A percentile compares a stretch with the other conserved stretches of the same genome.
Evolutionary conservation across 2,797 vertebrate species (phyloP).

Genomic region (Clangula hyemalis): DNA sequence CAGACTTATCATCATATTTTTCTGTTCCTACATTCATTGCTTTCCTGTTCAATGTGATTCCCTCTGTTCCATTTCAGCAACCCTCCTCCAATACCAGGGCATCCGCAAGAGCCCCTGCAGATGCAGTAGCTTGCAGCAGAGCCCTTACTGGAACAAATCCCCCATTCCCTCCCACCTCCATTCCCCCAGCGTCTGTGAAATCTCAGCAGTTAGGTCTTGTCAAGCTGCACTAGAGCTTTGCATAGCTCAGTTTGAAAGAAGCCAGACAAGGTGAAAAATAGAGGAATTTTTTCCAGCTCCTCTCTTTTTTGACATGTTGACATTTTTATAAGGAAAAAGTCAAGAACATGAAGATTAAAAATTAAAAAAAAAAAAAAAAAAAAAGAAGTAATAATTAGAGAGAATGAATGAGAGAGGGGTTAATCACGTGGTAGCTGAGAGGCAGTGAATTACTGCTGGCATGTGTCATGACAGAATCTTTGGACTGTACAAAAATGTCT

Average conservation of each 20-base stretch:
- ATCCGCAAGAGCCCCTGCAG: background rate
- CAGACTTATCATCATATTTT: background rate
- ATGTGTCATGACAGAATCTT: conserved; percentile 23
- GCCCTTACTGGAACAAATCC: background rate
- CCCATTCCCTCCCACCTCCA: background rate
- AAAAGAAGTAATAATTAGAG: background rate
- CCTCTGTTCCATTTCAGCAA: background rate
- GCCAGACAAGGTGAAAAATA: conserved; percentile 64
- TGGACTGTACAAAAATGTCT: background rate
- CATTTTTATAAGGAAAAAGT: conserved; percentile 40
- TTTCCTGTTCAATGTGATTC: background rate
- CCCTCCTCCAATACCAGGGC: background rate
- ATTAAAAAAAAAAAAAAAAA: background rate
- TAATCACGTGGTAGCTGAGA: background rate
- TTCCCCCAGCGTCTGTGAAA: conserved; percentile 71
- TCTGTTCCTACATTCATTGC: background rate
- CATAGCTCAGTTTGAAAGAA: conserved; percentile 64
- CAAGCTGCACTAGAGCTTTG: conserved; percentile 61
- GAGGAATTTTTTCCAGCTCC: conserved; percentile 46
- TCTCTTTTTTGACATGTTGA: conserved; percentile 53
- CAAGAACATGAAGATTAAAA: background rate
- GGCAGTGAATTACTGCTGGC: conserved; percentile 15
- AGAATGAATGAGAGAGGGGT: background rate
- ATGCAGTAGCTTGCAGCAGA: background rate
- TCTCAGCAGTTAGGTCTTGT: conserved; percentile 73